These are phyloP conservation scores for Excalfactoria chinensis DNA, from an alignment of 2,113 vertebrate species.

Conservation along the genomic window DNA sequence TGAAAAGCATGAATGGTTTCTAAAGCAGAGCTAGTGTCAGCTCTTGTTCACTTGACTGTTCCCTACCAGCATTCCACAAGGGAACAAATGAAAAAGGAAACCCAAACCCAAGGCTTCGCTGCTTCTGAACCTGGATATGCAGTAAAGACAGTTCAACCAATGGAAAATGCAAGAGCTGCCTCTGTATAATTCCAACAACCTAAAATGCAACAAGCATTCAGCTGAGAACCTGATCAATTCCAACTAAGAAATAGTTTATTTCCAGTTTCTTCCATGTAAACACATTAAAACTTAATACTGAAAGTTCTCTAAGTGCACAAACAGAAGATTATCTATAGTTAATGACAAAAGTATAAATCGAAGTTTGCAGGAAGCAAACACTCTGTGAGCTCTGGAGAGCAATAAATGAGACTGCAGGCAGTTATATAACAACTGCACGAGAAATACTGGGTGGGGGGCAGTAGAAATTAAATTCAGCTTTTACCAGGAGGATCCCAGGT, in stretches of 20 bases:
- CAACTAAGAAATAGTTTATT: neutral
- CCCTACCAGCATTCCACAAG: neutral
- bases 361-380: neutral
- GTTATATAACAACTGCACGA: neutral
- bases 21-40: constrained; percentile 25
- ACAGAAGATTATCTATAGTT: neutral
- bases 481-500: neutral
- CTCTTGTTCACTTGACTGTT: constrained; percentile 33
- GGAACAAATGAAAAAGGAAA: neutral
- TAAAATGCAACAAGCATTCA: neutral
- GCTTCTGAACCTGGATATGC: neutral
- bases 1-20: constrained; percentile 56
- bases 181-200: neutral
- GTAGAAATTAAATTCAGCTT: neutral
- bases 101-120: neutral
- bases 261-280: neutral
- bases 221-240: neutral
- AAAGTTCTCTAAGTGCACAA: neutral
- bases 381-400: neutral
- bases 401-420: neutral
- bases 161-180: neutral
- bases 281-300: neutral
- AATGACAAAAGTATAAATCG: neutral
- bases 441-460: neutral
- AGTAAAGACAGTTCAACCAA: neutral